phyloP scores from a whole-genome alignment of 2,113 vertebrate species.

The Pontoporia blainvillei region DNA sequence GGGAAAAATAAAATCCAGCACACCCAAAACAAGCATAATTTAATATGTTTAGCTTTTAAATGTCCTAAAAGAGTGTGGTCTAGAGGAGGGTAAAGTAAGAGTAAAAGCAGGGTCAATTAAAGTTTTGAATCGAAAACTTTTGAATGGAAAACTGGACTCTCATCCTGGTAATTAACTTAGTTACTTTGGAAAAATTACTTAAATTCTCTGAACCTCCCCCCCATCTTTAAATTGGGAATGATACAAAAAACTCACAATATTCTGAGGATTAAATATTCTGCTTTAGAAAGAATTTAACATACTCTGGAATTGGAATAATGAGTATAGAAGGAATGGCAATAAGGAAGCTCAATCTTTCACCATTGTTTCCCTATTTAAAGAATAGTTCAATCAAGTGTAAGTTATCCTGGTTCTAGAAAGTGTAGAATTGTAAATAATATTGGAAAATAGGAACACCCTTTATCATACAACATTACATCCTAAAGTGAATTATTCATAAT shows the following conservation, averaged over 20 bases:
- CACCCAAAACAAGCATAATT: neutral
- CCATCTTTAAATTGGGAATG: neutral
- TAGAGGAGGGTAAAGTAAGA: neutral
- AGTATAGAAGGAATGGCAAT: neutral
- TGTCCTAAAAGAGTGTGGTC: neutral
- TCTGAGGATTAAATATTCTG: neutral
- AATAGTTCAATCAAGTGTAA: neutral
- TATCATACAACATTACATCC: neutral
- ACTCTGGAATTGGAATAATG: neutral
- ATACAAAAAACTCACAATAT: neutral
- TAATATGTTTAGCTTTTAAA: neutral
- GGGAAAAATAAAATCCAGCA: neutral
- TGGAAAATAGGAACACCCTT: neutral
- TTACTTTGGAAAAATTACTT: neutral
- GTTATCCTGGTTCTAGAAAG: neutral
- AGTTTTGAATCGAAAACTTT: neutral
- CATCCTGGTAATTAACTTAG: neutral
- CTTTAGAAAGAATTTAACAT: neutral
- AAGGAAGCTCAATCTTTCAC: slow-evolving; percentile 2
- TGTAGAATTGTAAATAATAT: neutral
- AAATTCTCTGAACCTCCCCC: neutral
- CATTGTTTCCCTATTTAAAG: slow-evolving; percentile 35
- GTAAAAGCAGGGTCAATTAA: neutral
- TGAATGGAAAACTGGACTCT: neutral
- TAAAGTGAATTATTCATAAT: slow-evolving; percentile 23